A percentile compares a stretch with the other conserved stretches of the same genome.
Conservation (phyloP, 2,113 vertebrate species). For the Neotoma lepida region DNA sequence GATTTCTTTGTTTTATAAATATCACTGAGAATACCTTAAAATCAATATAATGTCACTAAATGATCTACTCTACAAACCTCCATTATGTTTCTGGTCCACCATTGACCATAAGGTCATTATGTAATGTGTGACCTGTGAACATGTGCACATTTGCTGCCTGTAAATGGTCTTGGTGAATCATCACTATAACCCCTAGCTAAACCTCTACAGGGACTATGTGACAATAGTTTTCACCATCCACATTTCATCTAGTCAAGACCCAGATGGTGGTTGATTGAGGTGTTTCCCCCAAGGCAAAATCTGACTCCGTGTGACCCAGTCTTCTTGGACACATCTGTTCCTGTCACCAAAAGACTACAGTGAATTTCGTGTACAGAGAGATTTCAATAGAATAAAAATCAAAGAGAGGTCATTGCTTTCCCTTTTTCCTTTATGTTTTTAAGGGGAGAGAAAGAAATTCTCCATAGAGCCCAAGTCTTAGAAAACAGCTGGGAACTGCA, state of each 20-base stretch:
- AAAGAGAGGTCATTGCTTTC: neutral
- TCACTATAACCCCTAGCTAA: neutral
- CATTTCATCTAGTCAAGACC: neutral
- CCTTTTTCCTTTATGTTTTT: neutral
- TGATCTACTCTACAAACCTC: neutral
- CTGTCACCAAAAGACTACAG: neutral
- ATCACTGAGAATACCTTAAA: neutral
- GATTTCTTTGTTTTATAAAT: neutral
- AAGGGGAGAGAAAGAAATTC: neutral
- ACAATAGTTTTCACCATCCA: neutral
- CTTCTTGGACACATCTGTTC: conserved; percentile 2
- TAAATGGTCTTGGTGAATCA: neutral
- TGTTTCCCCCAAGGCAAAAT: neutral
- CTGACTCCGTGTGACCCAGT: neutral
- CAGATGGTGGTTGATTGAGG: conserved; percentile 22
- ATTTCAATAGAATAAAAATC: neutral
- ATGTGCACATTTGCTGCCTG: neutral
- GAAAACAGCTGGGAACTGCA: neutral
- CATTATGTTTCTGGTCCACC: too few species aligned
- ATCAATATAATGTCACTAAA: neutral
- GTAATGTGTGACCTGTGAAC: neutral
- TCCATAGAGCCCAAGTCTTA: neutral
- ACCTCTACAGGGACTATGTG: neutral
- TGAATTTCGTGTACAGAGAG: neutral
- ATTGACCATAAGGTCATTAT: neutral